phyloP scores from a whole-genome alignment of 2,113 vertebrate species.

The Lanius ludovicianus region DNA sequence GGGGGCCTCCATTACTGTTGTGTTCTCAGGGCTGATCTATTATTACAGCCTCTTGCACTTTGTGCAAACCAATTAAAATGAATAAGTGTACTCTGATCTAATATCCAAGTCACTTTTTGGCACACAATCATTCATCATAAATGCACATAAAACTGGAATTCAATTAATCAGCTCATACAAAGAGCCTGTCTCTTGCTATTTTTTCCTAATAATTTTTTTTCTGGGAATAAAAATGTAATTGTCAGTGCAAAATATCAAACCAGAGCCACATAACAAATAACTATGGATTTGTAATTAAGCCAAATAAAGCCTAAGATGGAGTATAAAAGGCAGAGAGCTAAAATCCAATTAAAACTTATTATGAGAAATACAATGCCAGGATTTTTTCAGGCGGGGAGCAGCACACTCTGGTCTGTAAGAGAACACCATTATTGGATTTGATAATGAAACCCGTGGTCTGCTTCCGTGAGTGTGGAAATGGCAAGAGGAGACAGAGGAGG shows the following conservation, averaged over 20 bases:
- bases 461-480: background rate
- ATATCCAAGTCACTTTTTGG: slow-evolving; percentile 65
- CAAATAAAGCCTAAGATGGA: slow-evolving; percentile 58
- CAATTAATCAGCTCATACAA: slow-evolving; percentile 75
- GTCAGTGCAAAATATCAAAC: slow-evolving; percentile 72
- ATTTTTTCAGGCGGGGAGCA: background rate
- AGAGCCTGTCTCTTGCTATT: slow-evolving; percentile 59
- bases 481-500: background rate
- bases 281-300: slow-evolving; percentile 76
- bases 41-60: slow-evolving; percentile 26
- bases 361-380: slow-evolving; percentile 54
- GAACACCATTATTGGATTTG: slow-evolving; percentile 6
- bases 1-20: background rate
- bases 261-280: slow-evolving; percentile 71
- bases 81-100: slow-evolving; percentile 53
- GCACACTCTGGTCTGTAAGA: background rate
- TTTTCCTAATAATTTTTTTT: slow-evolving; percentile 70
- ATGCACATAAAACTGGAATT: slow-evolving; percentile 62
- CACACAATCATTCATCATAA: slow-evolving; percentile 70
- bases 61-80: slow-evolving; percentile 70
- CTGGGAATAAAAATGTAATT: slow-evolving; percentile 75
- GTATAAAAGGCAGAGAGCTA: slow-evolving; percentile 54
- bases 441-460: background rate
- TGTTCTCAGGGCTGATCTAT: slow-evolving; percentile 32
- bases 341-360: slow-evolving; percentile 74